phyloP scores from a whole-genome alignment of 92 coral and sea anemone species.

The Nematostella vectensis region DNA sequence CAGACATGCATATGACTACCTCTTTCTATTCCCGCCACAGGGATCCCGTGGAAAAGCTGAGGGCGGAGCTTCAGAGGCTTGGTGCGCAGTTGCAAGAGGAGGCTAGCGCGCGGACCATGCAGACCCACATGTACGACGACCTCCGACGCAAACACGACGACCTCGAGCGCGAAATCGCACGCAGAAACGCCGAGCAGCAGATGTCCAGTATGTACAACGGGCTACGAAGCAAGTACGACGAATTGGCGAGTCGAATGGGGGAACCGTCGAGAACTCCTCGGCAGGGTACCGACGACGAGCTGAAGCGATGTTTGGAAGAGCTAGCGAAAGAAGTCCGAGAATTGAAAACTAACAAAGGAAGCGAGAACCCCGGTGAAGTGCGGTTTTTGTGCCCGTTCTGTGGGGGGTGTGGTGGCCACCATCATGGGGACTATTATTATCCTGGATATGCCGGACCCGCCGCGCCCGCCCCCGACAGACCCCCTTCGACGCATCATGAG shows the following conservation, averaged over 20 bases:
- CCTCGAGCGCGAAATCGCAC: slow-evolving; percentile 74
- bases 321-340: slow-evolving; percentile 59
- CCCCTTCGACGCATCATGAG: slow-evolving; percentile 26
- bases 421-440: slow-evolving; percentile 70
- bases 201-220: slow-evolving; percentile 78
- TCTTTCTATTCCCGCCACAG: too few relatives aligned
- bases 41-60: slow-evolving; percentile 68
- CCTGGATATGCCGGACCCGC: slow-evolving; percentile 62
- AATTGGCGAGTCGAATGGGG: slow-evolving; percentile 34
- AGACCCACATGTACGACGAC: slow-evolving; percentile 81
- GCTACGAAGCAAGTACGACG: slow-evolving; percentile 79
- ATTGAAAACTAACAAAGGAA: slow-evolving; percentile 27
- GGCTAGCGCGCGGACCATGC: slow-evolving; percentile 59
- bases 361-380: slow-evolving; percentile 24
- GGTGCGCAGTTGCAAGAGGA: slow-evolving; percentile 71
- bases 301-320: slow-evolving; percentile 54
- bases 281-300: slow-evolving; percentile 42
- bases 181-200: slow-evolving; percentile 76
- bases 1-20: too few relatives aligned
- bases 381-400: slow-evolving; percentile 85
- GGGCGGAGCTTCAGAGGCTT: slow-evolving; percentile 63
- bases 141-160: slow-evolving; percentile 91
- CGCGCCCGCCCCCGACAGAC: slow-evolving; percentile 26
- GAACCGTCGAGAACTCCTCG: slow-evolving; percentile 23
- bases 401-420: slow-evolving; percentile 59